These are phyloP conservation scores for Taxidea taxus DNA, from an alignment of 2,113 vertebrate genomes.

Conservation along the genomic window DNA sequence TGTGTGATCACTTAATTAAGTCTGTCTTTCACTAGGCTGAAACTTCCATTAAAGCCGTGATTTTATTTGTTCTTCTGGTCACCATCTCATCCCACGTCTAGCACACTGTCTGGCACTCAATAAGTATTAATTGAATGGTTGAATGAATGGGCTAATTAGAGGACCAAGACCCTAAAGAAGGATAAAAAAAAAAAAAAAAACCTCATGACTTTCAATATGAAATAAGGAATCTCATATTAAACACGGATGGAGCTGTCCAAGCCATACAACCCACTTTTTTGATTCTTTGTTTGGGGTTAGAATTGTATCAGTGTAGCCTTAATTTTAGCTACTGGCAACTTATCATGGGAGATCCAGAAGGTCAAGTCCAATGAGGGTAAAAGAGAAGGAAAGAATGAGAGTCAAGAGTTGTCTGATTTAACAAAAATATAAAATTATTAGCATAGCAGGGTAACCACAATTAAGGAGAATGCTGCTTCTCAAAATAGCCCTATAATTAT, in stretches of 20 bases:
- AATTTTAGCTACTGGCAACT: background rate
- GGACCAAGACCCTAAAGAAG: background rate
- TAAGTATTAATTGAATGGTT: constrained; percentile 41
- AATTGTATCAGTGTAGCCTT: background rate
- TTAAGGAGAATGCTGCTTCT: background rate
- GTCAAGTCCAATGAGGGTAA: background rate
- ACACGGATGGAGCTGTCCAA: background rate
- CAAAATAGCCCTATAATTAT: background rate
- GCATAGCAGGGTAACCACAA: background rate
- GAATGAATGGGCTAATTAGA: constrained; percentile 39
- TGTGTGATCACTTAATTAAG: constrained; percentile 71
- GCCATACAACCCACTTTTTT: background rate
- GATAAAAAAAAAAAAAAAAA: background rate
- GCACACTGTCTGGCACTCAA: constrained; percentile 40
- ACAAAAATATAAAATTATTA: background rate
- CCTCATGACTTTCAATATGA: background rate
- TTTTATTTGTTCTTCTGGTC: constrained; percentile 4
- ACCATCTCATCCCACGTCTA: background rate
- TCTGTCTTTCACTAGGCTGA: background rate
- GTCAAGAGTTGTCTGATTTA: background rate
- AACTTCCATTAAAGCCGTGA: constrained; percentile 30
- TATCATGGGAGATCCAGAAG: background rate
- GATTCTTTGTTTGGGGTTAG: background rate
- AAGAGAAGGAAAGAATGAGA: background rate
- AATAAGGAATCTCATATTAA: background rate